Evolutionary conservation across 2,797 vertebrate species (phyloP), one percentile per base, ranked within the genome.

Genomic region (Hippocampus kuda): DNA sequence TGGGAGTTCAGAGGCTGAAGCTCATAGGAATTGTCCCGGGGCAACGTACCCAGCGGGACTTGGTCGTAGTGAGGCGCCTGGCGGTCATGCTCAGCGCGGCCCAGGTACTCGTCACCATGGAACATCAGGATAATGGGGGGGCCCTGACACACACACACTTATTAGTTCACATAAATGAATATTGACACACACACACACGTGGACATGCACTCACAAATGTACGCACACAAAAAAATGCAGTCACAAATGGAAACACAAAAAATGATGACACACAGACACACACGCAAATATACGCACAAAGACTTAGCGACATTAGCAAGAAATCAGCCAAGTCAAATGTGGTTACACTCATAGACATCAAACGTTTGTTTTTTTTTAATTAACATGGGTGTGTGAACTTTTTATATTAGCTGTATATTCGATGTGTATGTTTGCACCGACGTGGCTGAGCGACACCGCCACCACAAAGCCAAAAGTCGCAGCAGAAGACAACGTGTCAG

Each of bases 11-110:
- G 83, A 18, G 74, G 79, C 49, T 57, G 81, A 26, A 75, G 11
- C 1, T 79, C 70, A 18, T 27, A 57, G 7, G 67, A 63, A 54
- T 81, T 56, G 57, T 79, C 71, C 48, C 69, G 72, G 15, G 66
- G 70, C 53, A 88, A 65, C 0, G 86, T 73, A 48, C 83, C 91
- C 1, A 57, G 38, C 0, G 91, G 85, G 1, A 90, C 92, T 72
- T 91, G 89, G 72, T 92, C 90, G 30, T 93, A 93, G 69, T 88
- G 81, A 1, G 83, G 87, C 69, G 64, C 76, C 72, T 83, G 85
- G 76, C 77, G 77, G 76, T 74, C 79, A 65, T 82, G 83, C 81
- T 89, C 89, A 89, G 83, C 74, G 82, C 73, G 88, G 81, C 88
- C 88, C 3, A 77, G 70, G 54, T 72, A 77, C 22, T 73, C 83